Conservation (phyloP, 2,888 invertebrate genomes). For the Sarcophaga caerulescens region DNA sequence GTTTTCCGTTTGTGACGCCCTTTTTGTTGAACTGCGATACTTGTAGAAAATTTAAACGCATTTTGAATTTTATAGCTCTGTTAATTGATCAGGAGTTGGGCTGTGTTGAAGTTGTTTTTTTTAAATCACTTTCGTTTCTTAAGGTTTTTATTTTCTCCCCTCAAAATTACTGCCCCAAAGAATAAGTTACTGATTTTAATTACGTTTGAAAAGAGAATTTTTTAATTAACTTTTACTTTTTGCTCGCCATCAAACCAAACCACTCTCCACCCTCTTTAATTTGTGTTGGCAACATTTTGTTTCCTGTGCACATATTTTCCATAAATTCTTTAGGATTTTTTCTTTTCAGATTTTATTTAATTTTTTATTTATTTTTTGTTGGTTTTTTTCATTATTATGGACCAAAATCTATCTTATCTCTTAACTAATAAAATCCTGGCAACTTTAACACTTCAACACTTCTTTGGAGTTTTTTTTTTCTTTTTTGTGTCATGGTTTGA, state of each 20-base stretch:
- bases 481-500: slow-evolving; percentile 47
- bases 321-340: slow-evolving; percentile 53
- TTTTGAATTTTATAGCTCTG: slow-evolving; percentile 1
- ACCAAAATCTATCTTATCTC: slow-evolving; percentile 67
- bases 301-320: slow-evolving; percentile 64
- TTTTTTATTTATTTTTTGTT: too few species aligned
- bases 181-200: slow-evolving; percentile 27
- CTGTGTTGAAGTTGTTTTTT: slow-evolving; percentile 7
- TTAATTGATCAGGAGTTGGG: slow-evolving; percentile 24
- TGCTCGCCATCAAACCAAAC: slow-evolving; percentile 5
- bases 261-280: not conserved
- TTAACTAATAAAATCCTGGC: slow-evolving; percentile 65
- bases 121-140: not conserved
- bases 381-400: not conserved
- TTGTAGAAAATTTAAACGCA: not conserved
- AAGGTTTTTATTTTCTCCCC: not conserved
- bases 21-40: too few species aligned
- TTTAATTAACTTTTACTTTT: slow-evolving; percentile 66
- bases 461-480: slow-evolving; percentile 41
- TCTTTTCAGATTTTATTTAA: too few species aligned
- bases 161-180: not conserved
- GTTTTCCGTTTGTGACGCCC: too few species aligned
- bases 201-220: slow-evolving; percentile 44
- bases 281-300: slow-evolving; percentile 19
- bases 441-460: slow-evolving; percentile 69